Evolutionary conservation across 1,140 invertebrate species (phyloP), one percentile per base, ranked within the genome.

Genomic region (Sycobia sp.): DNA sequence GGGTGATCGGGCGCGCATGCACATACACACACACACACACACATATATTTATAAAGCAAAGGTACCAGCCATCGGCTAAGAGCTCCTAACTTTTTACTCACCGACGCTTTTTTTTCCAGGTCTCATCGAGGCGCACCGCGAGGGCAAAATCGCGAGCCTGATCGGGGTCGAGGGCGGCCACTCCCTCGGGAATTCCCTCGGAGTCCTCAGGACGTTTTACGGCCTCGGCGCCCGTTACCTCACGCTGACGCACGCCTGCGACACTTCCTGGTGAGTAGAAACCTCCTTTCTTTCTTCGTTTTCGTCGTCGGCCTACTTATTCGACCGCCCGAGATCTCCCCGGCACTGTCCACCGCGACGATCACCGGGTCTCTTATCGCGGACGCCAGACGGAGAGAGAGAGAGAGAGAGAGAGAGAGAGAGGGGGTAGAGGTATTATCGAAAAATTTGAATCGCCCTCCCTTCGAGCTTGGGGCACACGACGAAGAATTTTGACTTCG

Each of bases 171-270:
- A 88, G 74, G 87, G 88, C 64, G 90, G 92, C 59, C 91, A 96
- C 79, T 90, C 91, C 8, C 88, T 95, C 27, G 92, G 91, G 66
- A 93, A 91, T 72, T 92, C 91, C 44, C 78, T 95, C 56, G 91
- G 90, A 23, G 90, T 92, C 32, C 83, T 95, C 41, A 84, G 93
- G 65, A 90, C 91, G 66, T 91, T 92, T 78, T 94, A 95, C 78
- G 88, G 91, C 54, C 83, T 95, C 25, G 92, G 92, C 32, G 91
- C 91, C 20, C 81, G 88, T 58, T 89, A 88, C 74, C 85, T 90
- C 81, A 89, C 88, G 14, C 72, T 90, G 36, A 90, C 88, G 9
- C 88, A 90, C 76, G 87, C 84, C 69, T 90, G 88, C 73, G 85
- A 89, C 73, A 88, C 87, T 49, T 87, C 86, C 67, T 90, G 88